These are phyloP conservation scores for Strigamia maritima DNA, from an alignment of 2,888 invertebrate species.

Conservation along the genomic window DNA sequence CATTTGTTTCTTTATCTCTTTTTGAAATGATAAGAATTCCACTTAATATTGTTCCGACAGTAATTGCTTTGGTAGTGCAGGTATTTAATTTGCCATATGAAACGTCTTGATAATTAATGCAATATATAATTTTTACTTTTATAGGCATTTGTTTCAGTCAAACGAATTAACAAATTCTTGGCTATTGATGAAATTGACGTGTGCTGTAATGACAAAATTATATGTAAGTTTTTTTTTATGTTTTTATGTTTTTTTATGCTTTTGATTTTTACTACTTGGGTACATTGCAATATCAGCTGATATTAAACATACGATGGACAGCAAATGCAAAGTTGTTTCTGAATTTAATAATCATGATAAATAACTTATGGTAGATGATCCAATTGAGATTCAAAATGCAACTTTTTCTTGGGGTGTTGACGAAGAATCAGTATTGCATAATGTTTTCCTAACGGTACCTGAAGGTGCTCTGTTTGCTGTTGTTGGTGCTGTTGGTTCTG, in stretches of 20 bases:
- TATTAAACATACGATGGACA: too few species aligned
- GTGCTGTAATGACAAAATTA: too few species aligned
- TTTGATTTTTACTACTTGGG: too few species aligned
- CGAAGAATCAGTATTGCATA: background rate
- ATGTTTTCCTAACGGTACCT: background rate
- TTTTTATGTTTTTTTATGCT: too few species aligned
- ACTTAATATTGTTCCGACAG: constrained; percentile 45
- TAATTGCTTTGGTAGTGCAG: constrained; percentile 48
- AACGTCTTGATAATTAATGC: too few species aligned
- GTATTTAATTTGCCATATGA: constrained; percentile 43
- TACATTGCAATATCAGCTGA: too few species aligned
- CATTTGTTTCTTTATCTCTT: constrained; percentile 50
- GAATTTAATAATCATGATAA: too few species aligned
- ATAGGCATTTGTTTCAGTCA: constrained; percentile 23
- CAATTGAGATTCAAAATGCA: constrained; percentile 14
- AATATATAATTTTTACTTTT: too few species aligned
- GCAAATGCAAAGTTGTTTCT: too few species aligned
- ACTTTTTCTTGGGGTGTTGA: constrained; percentile 22
- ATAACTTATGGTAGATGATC: background rate
- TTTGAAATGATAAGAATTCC: constrained; percentile 49
- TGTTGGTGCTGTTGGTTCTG: constrained; percentile 29
- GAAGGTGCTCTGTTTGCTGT: constrained; percentile 13
- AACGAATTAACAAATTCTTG: constrained; percentile 36
- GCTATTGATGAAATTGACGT: constrained; percentile 34
- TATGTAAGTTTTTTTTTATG: too few species aligned